Evolutionary conservation across 2,797 vertebrate genomes (phyloP), one percentile per base, ranked within the genome.

Genomic region (Cyclura pinguis): DNA sequence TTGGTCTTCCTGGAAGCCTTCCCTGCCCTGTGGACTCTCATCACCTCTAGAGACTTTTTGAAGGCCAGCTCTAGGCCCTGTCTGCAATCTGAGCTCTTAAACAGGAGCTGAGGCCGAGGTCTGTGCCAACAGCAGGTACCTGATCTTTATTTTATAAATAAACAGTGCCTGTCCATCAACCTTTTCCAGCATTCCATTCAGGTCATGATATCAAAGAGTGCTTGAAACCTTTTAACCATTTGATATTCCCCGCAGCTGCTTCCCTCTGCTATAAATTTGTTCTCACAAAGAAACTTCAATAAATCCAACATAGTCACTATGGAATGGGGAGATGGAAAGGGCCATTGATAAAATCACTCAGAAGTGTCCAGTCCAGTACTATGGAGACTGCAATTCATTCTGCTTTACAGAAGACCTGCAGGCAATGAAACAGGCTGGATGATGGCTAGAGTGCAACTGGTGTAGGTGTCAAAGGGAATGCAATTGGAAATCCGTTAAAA

Each of bases 121-220:
- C 95, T 92, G 57, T 93, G 95, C 96, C 95, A 95, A 92, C 87
- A 92, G 84, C 92, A 96, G 95, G 96, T 96, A 96, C 94, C 94
- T 95, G 94, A 96, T 96, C 95, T 96, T 94, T 95, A 93, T 96
- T 97, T 96, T 95, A 95, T 95, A 95, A 96, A 96, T 93, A 96
- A 96, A 96, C 94, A 95, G 32, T 90, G 91, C 86, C 76, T 95
- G 85, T 93, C 52, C 85, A 80, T 95, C 87, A 86, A 80, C 93
- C 77, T 91, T 87, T 93, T 95, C 88, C 92, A 94, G 90, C 93
- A 78, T 95, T 95, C 95, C 94, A 95, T 16, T 89, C 88, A 57
- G 89, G 80, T 88, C 93, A 67, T 89, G 90, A 96, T 92, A 91
- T 95, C 96, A 95, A 93, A 97, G 97, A 93, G 87, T 3, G 72